phyloP scores from a whole-genome alignment of 92 coral and sea anemone species.

The Scolanthus callimorphus region DNA sequence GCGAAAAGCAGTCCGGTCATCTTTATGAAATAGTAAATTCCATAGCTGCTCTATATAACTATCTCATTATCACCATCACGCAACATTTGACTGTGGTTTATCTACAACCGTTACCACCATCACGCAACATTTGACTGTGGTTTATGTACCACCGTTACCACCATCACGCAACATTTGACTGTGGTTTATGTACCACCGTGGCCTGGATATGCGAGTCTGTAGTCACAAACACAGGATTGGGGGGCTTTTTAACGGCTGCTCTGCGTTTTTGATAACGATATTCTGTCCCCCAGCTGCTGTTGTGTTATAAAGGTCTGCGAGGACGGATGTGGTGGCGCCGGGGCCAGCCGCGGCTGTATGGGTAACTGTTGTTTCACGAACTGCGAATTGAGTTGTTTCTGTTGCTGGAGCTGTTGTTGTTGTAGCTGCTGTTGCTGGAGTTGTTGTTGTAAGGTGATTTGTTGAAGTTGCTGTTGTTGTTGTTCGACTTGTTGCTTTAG shows the following conservation, averaged over 20 bases:
- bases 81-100: conserved; percentile 89
- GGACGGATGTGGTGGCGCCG: conserved; percentile 89
- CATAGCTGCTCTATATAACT: no score
- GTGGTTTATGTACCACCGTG: conserved; percentile 79
- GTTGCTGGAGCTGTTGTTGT: conserved; percentile 74
- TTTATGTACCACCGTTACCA: conserved; percentile 56
- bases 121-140: conserved; percentile 91
- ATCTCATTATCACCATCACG: conserved; percentile 31
- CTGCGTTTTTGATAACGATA: conserved; percentile 67
- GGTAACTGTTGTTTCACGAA: conserved; percentile 81
- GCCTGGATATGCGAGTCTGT: conserved; percentile 69
- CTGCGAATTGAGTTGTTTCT: conserved; percentile 67
- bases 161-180: conserved; percentile 82
- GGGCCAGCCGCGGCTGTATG: conserved; percentile 93
- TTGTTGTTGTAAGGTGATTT: conserved; percentile 61
- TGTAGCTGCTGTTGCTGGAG: conserved; percentile 66
- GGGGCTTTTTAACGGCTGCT: conserved; percentile 81
- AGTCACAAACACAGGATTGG: conserved; percentile 63
- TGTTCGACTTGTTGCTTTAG: conserved; percentile 87
- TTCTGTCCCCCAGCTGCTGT: conserved; percentile 60
- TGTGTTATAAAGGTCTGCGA: conserved; percentile 67
- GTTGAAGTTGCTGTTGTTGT: conserved; percentile 66
- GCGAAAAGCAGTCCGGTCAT: no score
- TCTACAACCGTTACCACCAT: conserved; percentile 47
- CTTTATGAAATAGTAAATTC: not conserved